Evolutionary conservation across 2,797 vertebrate genomes (phyloP).

Genomic region (Allobates femoralis): DNA sequence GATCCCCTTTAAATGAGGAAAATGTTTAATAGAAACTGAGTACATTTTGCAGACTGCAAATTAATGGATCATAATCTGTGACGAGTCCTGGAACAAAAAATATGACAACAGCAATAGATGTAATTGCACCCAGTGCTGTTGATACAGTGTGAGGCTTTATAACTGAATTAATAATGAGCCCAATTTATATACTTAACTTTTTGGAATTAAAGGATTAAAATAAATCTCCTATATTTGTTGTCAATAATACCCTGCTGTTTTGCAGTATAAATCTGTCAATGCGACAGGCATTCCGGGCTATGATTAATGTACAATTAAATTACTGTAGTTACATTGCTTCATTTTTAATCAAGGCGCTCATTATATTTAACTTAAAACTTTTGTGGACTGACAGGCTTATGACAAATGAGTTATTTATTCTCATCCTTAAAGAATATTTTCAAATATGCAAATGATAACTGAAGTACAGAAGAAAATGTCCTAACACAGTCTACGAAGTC

Average conservation of each 20-base stretch:
- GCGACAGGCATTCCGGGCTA: not conserved
- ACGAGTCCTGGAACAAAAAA: not conserved
- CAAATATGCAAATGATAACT: not conserved
- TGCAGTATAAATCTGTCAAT: constrained; percentile 40
- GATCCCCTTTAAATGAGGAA: too few species aligned
- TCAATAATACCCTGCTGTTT: constrained; percentile 32
- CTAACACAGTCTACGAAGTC: not conserved
- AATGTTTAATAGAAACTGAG: too few species aligned
- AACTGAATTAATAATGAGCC: not conserved
- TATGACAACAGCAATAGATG: not conserved
- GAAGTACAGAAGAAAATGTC: not conserved
- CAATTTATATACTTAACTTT: constrained; percentile 16
- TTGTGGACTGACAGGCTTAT: constrained; percentile 50
- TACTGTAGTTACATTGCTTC: constrained; percentile 8
- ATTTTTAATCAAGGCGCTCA: constrained; percentile 32
- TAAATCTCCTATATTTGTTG: not conserved
- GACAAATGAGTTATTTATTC: constrained; percentile 62
- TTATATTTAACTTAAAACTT: constrained; percentile 45
- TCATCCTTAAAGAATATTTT: not conserved
- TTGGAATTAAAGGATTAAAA: not conserved
- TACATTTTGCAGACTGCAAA: not conserved
- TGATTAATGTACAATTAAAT: constrained; percentile 26
- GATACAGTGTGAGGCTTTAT: not conserved
- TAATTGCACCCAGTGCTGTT: not conserved
- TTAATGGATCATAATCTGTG: not conserved